Percentiles rank a stretch among this genome's conserved stretches.
These are phyloP conservation scores for Erpobdella octoculata DNA, from an alignment of 2,888 invertebrate species.

Conservation along the genomic window DNA sequence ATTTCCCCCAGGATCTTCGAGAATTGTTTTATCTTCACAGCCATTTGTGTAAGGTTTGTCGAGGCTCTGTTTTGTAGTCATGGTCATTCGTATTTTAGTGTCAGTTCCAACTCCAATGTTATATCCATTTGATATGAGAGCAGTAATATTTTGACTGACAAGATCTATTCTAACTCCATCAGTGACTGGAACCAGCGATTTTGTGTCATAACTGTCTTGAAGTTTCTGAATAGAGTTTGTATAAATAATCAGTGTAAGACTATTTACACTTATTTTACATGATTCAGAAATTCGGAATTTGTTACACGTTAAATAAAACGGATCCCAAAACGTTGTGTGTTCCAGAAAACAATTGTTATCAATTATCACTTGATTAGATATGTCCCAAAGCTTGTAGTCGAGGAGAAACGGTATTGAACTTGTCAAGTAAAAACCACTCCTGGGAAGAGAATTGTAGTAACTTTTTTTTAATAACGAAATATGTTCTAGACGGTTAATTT, in stretches of 20 bases:
- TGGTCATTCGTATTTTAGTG: background rate
- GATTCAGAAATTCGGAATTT: background rate
- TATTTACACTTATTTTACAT: background rate
- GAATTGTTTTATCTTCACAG: background rate
- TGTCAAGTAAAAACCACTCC: background rate
- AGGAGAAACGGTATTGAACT: background rate
- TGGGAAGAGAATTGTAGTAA: background rate
- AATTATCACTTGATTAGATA: background rate
- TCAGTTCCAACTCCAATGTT: constrained; percentile 19
- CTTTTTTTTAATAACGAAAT: background rate
- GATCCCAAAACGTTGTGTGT: background rate
- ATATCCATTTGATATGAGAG: background rate
- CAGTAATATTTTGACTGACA: background rate
- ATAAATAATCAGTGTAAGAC: background rate
- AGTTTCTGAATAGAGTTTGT: constrained; percentile 6
- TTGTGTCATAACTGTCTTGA: background rate
- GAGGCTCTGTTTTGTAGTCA: background rate
- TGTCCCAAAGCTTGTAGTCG: background rate
- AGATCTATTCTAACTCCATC: background rate
- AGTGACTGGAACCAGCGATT: background rate
- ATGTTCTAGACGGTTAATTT: no score
- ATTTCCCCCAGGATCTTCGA: background rate
- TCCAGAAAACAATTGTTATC: background rate
- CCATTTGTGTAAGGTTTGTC: constrained; percentile 3
- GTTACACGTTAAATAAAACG: constrained; percentile 13